Percentiles rank a stretch among this genome's conserved stretches.
phyloP scores from a whole-genome alignment of 2,797 vertebrate species.

The Adrianichthys oophorus region DNA sequence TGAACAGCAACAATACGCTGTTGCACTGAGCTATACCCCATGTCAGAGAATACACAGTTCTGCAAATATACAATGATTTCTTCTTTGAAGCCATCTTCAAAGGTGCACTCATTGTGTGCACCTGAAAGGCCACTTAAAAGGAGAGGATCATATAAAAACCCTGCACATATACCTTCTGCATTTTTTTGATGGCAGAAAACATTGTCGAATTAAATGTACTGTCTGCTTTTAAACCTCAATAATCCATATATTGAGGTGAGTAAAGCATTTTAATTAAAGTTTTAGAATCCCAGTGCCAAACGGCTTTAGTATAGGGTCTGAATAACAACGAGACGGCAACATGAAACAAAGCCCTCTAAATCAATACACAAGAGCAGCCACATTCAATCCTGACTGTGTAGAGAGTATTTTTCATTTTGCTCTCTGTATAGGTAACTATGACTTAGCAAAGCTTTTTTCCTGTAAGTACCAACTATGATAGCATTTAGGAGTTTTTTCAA shows the following conservation, averaged over 20 bases:
- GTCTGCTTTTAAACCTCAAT: conserved; percentile 57
- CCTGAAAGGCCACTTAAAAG: conserved; percentile 33
- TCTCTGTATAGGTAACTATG: conserved; percentile 25
- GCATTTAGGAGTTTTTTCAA: conserved; percentile 59
- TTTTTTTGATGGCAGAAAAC: conserved; percentile 50
- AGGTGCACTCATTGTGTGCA: conserved; percentile 17
- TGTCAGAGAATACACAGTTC: conserved; percentile 13
- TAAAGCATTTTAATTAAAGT: conserved; percentile 64
- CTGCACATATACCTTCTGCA: conserved; percentile 55
- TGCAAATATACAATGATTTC: conserved; percentile 29
- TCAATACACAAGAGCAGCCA: conserved; percentile 47
- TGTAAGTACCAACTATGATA: conserved; percentile 61
- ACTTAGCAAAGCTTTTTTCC: conserved; percentile 29
- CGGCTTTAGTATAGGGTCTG: conserved; percentile 54
- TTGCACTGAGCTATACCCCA: conserved; percentile 11
- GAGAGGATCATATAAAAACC: conserved; percentile 50
- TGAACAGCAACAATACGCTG: conserved; percentile 9
- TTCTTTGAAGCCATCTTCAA: conserved; percentile 23
- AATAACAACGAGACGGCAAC: conserved; percentile 26
- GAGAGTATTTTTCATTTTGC: conserved; percentile 35
- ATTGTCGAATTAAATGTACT: conserved; percentile 64
- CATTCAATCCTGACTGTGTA: conserved; percentile 58
- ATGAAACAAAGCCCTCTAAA: conserved; percentile 47
- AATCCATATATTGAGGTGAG: conserved; percentile 63
- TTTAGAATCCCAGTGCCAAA: conserved; percentile 28